phyloP scores from a whole-genome alignment of 2,113 vertebrate species.

The Ochotona curzoniae region DNA sequence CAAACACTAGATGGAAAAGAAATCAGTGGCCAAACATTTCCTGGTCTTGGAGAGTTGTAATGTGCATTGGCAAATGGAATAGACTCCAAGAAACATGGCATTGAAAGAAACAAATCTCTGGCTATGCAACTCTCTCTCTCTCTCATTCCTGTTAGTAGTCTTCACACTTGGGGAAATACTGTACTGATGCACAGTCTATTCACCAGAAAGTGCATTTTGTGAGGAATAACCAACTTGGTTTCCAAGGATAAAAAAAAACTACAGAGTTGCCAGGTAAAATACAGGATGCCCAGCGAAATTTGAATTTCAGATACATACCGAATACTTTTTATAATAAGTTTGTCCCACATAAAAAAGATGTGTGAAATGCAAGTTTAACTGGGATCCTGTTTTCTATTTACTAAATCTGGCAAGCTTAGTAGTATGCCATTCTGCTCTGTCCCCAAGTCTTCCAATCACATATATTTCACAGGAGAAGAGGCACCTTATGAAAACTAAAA shows the following conservation, averaged over 20 bases:
- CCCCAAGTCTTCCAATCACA: not conserved
- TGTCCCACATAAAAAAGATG: slow-evolving; percentile 28
- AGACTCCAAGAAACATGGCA: not conserved
- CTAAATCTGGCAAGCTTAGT: slow-evolving; percentile 57
- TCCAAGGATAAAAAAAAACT: slow-evolving; percentile 54
- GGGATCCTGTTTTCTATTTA: slow-evolving; percentile 27
- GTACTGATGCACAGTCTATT: not conserved
- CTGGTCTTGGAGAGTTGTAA: not conserved
- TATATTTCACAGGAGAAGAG: not conserved
- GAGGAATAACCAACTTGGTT: not conserved
- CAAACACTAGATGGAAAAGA: not conserved
- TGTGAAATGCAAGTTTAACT: slow-evolving; percentile 59
- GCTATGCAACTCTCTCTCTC: not conserved
- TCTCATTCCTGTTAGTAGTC: not conserved
- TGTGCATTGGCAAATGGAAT: not conserved
- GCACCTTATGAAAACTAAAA: not conserved
- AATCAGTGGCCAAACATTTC: not conserved
- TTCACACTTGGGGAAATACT: not conserved
- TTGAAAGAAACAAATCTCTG: not conserved
- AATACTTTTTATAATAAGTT: slow-evolving; percentile 16
- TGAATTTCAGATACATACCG: slow-evolving; percentile 67
- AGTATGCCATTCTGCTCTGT: not conserved
- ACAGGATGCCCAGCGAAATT: slow-evolving; percentile 40
- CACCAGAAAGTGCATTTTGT: slow-evolving; percentile 19
- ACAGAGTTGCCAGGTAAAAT: slow-evolving; percentile 67